Percentiles rank a stretch among this genome's conserved stretches.
These are phyloP conservation scores for Tachyglossus aculeatus DNA, from an alignment of 2,797 vertebrate genomes.

Conservation along the genomic window DNA sequence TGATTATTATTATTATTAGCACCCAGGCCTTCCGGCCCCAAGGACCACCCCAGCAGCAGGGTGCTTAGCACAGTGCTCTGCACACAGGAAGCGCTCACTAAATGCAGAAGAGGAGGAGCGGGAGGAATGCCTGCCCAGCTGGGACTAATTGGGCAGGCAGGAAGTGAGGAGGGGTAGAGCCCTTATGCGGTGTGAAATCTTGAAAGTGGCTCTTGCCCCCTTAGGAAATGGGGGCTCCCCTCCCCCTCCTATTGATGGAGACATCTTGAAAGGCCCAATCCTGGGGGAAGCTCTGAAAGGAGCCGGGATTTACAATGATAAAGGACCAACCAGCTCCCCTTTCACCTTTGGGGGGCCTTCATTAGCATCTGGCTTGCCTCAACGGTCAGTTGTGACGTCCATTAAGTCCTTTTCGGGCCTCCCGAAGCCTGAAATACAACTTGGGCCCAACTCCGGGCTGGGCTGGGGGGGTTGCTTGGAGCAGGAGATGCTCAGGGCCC, in stretches of 20 bases:
- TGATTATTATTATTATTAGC: no score
- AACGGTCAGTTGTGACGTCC: no score
- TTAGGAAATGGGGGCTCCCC: conserved; percentile 66
- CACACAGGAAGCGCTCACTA: no score
- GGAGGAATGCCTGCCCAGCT: no score
- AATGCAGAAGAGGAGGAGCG: no score
- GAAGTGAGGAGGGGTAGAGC: conserved; percentile 62
- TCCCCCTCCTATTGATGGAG: conserved; percentile 63
- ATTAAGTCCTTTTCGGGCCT: no score
- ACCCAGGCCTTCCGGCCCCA: no score
- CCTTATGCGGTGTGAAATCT: conserved; percentile 54
- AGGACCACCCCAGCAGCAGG: no score
- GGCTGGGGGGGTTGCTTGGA: conserved; percentile 31
- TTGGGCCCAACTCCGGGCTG: background rate
- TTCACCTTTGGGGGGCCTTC: conserved; percentile 60
- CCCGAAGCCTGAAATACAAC: conserved; percentile 32
- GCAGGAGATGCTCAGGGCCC: no score
- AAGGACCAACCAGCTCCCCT: conserved; percentile 62
- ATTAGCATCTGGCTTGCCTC: conserved; percentile 67
- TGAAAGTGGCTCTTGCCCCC: conserved; percentile 58
- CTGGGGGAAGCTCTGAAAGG: conserved; percentile 51
- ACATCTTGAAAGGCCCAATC: conserved; percentile 52
- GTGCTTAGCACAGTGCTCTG: no score
- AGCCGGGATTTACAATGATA: conserved; percentile 61
- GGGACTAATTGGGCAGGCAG: no score